Evolutionary conservation across 2,888 invertebrate genomes (phyloP).

Genomic region (Orgyia antiqua): DNA sequence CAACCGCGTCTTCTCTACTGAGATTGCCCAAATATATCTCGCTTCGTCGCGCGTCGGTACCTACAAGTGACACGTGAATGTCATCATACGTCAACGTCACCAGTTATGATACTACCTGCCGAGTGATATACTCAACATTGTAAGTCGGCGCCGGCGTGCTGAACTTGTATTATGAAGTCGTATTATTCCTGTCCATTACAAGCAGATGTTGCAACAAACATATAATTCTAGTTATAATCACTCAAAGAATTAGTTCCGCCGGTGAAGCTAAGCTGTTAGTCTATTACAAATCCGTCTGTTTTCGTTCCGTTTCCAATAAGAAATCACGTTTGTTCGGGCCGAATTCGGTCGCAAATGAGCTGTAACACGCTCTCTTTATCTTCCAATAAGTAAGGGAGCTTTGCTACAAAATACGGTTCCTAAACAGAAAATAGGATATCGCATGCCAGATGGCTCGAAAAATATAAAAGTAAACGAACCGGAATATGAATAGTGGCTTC

Average conservation of each 20-base stretch:
- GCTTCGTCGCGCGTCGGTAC: constrained; percentile 46
- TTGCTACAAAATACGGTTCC: constrained; percentile 45
- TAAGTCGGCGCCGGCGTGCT: no score
- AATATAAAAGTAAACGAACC: constrained; percentile 66
- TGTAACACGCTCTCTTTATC: constrained; percentile 72
- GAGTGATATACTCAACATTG: constrained; percentile 52
- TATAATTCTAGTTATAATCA: no score
- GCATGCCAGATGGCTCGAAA: constrained; percentile 64
- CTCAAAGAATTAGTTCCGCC: no score
- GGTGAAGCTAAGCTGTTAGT: constrained; percentile 39
- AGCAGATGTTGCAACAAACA: no score
- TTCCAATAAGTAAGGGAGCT: constrained; percentile 66
- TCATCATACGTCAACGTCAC: constrained; percentile 62
- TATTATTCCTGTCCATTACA: no score
- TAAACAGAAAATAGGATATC: constrained; percentile 45
- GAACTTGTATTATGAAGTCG: no score
- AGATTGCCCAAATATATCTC: no score
- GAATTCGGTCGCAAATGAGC: constrained; percentile 66
- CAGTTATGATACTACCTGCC: constrained; percentile 57
- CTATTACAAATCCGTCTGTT: constrained; percentile 49
- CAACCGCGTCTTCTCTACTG: constrained; percentile 38
- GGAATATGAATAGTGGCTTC: constrained; percentile 54
- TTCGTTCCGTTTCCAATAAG: constrained; percentile 56
- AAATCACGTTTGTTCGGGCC: constrained; percentile 66
- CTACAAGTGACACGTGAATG: constrained; percentile 30